Percentiles rank a stretch among this genome's conserved stretches.
Conservation (phyloP, 2,113 vertebrate species). For the Fregetta grallaria region DNA sequence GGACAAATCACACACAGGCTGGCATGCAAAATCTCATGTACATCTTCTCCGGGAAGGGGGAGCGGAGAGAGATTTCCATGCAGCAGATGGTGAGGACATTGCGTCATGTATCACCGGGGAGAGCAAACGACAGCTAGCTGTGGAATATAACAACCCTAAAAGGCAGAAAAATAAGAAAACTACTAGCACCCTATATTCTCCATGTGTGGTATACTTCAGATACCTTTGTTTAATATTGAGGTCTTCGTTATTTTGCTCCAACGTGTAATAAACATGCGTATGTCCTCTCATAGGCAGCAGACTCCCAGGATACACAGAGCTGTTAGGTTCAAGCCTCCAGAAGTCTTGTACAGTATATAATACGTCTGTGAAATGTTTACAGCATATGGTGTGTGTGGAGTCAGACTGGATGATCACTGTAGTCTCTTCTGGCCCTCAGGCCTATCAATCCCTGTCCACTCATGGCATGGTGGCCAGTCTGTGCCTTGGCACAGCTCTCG, state of each 20-base stretch:
- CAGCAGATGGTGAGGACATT: background rate
- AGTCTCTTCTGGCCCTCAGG: background rate
- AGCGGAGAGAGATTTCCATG: background rate
- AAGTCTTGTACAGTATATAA: background rate
- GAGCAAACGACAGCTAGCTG: background rate
- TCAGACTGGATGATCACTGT: background rate
- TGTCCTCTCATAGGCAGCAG: background rate
- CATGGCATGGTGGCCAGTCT: background rate
- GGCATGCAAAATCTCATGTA: background rate
- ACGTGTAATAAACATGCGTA: background rate
- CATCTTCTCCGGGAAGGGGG: background rate
- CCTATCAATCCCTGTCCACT: background rate
- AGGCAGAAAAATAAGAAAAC: background rate
- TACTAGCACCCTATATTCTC: background rate
- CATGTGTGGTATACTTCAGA: fast-evolving
- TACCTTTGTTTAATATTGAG: background rate
- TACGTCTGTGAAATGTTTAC: background rate
- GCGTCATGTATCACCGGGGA: fast-evolving
- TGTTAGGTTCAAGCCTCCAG: background rate
- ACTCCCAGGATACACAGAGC: background rate
- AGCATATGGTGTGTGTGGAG: background rate
- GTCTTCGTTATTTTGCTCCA: background rate
- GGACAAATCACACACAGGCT: fast-evolving
- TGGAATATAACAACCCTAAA: background rate
- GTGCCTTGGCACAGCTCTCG: background rate